Percentiles rank a stretch among this genome's conserved stretches.
Evolutionary conservation across 2,888 invertebrate genomes (phyloP).

Genomic region (Mantis religiosa): DNA sequence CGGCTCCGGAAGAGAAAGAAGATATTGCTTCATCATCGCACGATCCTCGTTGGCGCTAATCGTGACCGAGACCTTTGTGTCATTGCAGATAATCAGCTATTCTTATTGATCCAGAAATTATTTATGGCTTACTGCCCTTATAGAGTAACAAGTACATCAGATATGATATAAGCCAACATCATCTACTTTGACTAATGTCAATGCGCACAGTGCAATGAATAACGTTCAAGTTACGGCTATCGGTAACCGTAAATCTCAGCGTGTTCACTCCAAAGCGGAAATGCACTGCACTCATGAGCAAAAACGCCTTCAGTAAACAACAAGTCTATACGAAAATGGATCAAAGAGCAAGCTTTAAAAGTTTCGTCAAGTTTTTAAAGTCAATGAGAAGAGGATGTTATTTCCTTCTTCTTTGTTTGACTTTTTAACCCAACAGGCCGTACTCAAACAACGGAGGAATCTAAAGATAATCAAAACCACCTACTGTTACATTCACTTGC

Average conservation of each 20-base stretch:
- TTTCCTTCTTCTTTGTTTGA: too few relatives aligned
- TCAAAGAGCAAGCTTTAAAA: too few relatives aligned
- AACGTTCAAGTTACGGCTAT: neutral
- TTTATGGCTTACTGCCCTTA: neutral
- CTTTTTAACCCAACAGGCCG: too few relatives aligned
- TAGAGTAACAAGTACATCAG: neutral
- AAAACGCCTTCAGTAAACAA: too few relatives aligned
- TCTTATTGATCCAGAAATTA: neutral
- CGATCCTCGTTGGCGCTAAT: neutral
- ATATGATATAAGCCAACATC: neutral
- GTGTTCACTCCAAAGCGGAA: neutral
- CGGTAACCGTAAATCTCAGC: neutral
- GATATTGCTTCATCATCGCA: neutral
- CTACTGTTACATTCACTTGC: too few relatives aligned
- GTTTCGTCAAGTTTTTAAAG: too few relatives aligned
- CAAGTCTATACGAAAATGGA: too few relatives aligned
- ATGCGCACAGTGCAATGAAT: neutral
- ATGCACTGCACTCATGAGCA: too few relatives aligned
- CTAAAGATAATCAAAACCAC: too few relatives aligned
- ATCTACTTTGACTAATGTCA: neutral
- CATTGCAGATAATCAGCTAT: neutral
- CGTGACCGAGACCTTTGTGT: neutral
- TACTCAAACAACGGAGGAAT: too few relatives aligned
- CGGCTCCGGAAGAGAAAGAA: neutral
- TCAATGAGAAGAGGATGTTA: too few relatives aligned